These are phyloP conservation scores for Lordiphosa mommai DNA, from an alignment of 1,140 invertebrate species.

Conservation along the genomic window DNA sequence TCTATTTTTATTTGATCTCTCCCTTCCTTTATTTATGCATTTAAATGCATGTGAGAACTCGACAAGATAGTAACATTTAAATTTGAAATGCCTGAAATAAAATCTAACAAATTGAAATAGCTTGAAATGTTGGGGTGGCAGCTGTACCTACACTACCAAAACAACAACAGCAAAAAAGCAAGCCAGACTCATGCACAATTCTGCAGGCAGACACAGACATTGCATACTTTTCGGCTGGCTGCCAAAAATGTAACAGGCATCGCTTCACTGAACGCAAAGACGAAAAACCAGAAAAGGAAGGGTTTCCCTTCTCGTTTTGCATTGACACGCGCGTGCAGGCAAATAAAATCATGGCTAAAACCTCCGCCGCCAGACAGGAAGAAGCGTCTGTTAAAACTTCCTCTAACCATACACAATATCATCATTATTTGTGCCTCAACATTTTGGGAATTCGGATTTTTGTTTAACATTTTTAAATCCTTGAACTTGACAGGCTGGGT, in stretches of 20 bases:
- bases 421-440: constrained; percentile 18
- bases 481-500: constrained; percentile 51
- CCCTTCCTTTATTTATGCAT: constrained; percentile 20
- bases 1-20: constrained; percentile 9
- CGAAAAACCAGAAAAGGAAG: background rate
- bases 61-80: constrained; percentile 20
- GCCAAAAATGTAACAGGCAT: constrained; percentile 53
- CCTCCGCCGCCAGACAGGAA: constrained; percentile 37
- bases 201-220: constrained; percentile 30
- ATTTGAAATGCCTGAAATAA: constrained; percentile 27
- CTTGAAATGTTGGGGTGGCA: background rate
- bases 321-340: constrained; percentile 54
- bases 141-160: constrained; percentile 5
- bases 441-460: constrained; percentile 25
- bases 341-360: constrained; percentile 46
- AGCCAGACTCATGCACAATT: constrained; percentile 18
- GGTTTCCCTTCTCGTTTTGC: constrained; percentile 31
- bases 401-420: constrained; percentile 15
- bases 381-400: constrained; percentile 4
- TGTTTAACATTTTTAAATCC: constrained; percentile 51
- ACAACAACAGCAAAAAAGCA: background rate
- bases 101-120: constrained; percentile 31
- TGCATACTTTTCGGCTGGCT: constrained; percentile 45
- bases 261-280: constrained; percentile 31
- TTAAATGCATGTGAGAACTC: constrained; percentile 32